Conservation (phyloP, 2,888 invertebrate genomes). For the Synergus japonicus region DNA sequence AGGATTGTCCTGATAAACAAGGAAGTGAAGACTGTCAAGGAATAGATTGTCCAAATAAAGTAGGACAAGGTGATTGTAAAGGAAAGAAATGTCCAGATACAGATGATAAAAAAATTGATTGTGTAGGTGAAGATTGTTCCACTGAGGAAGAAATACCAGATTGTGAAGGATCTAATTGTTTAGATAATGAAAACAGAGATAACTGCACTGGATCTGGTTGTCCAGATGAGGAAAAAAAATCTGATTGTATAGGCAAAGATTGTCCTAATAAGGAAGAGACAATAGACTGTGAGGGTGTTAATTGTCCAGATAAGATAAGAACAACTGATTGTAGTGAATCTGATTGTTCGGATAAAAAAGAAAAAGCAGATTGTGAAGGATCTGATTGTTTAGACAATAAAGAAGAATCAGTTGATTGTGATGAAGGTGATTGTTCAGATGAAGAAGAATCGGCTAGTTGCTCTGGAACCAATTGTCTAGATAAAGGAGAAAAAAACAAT, state of each 20-base stretch:
- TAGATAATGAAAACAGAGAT: neutral
- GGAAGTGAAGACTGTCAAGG: constrained; percentile 5
- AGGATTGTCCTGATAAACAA: constrained; percentile 11
- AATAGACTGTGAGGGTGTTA: constrained; percentile 26
- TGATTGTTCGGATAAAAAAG: constrained; percentile 11
- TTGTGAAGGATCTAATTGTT: constrained; percentile 30
- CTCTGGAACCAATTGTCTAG: neutral
- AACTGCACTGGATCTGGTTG: constrained; percentile 24
- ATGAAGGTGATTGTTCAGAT: constrained; percentile 27
- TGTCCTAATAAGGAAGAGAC: constrained; percentile 27
- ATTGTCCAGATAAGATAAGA: constrained; percentile 30
- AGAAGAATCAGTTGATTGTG: constrained; percentile 21
- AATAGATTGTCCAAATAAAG: constrained; percentile 25
- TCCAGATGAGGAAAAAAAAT: neutral
- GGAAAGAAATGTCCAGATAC: constrained; percentile 26
- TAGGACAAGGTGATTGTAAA: constrained; percentile 26
- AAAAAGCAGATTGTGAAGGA: constrained; percentile 6
- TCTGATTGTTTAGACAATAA: constrained; percentile 16
- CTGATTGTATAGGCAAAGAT: constrained; percentile 21
- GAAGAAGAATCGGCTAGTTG: neutral
- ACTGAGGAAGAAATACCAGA: neutral
- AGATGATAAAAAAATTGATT: neutral
- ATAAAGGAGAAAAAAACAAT: neutral
- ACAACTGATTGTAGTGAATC: constrained; percentile 21
- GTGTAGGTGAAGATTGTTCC: constrained; percentile 40